Evolutionary conservation across 2,797 vertebrate species (phyloP), one percentile per base, ranked within the genome.

Genomic region (Smutsia gigantea): DNA sequence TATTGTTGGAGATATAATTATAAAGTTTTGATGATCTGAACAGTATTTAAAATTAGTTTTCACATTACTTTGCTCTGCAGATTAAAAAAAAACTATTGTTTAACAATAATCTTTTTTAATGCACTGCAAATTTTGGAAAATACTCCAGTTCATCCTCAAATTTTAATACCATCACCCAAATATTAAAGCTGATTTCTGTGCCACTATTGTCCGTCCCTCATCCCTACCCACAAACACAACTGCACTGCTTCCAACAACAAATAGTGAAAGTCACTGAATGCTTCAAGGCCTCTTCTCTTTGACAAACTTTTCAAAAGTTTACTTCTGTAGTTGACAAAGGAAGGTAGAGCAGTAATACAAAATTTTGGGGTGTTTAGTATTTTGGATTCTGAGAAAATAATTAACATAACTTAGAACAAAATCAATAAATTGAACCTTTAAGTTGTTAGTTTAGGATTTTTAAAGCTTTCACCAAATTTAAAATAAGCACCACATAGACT

Each of bases 301-400:
- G 27, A 96, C 13, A 87, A 57, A 95, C 7, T 78, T 78, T 42
- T 92, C 29, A 83, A 51, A 94, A 39, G 23, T 68, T 87, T 69
- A 61, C 34, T 85, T 10, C 2, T 46, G 27, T 9, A 66, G n/a
- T 25, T 92, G 79, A 68, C 14, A 82, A 87, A 34, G 34, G 37
- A 86, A 83, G 57, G 27, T 1, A 83, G 19, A 82, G 18, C 34
- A 92, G 18, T 51, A 46, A 83, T 53, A 83, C 2, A 87, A 75
- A 97, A 84, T 84, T 46, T 89, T 84, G 49, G 92, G 15, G 34
- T 57, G 51, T 88, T 95, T 94, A 87, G 66, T 92, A 84, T 83
- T 96, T 96, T 55, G 66, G 27, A 87, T 53, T 87, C 51, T 84
- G 72, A 74, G 27, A 92, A 90, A 95, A 79, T 75, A 95, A 66